Base-by-base conservation (phyloP, 53 echinoderm and acorn worm species). In the Stichopus horrens region DNA sequence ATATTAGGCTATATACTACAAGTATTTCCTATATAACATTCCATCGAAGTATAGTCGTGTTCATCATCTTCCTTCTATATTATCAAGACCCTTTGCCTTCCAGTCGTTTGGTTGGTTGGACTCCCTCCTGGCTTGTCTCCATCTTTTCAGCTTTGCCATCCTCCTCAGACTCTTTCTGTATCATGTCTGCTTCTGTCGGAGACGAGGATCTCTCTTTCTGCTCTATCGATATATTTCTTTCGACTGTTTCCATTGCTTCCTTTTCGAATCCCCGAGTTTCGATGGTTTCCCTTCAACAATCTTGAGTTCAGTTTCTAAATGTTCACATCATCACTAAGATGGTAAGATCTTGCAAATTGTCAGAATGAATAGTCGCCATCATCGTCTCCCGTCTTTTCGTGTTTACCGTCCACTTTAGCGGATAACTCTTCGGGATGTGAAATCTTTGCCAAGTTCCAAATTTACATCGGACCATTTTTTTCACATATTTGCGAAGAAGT, bases 221-320 rank as follows among this genome's bases (percentile, higher is more conserved):
- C 13, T 58, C 16, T 4, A 86, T 86, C 20, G 86, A 52, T n/a
- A 66, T 86, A 19, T 52, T 66, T 52, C 86, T 66, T 37, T 86
- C 86, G 16, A 9, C 73, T 51, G 86, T 52, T 16, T 74, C 10
- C 13, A 37, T 13, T 74, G 68, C 86, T 7, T 21, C 56, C 73
- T 68, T 86, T 22, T 13, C 55, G 23, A 58, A 23, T 86, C 74
- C 73, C 7, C 74, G 86, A 13, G 86, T 74, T 18, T 86, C 86
- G 2, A 86, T 54, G 8, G 18, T 86, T 74, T 74, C 73, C 73
- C 0, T 16, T 7, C 7, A 54, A 73, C 8, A 86, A 86, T 52
- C 54, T 8, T 66, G 86, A 86, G 8, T 55, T 86, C 54, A 86
- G 73, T 51, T 56, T 21, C 53, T 86, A 54, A 14, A 86, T 51